Percentiles rank a stretch among this genome's conserved stretches.
These are phyloP conservation scores for Leucoma salicis DNA, from an alignment of 2,888 invertebrate genomes.

Conservation along the genomic window DNA sequence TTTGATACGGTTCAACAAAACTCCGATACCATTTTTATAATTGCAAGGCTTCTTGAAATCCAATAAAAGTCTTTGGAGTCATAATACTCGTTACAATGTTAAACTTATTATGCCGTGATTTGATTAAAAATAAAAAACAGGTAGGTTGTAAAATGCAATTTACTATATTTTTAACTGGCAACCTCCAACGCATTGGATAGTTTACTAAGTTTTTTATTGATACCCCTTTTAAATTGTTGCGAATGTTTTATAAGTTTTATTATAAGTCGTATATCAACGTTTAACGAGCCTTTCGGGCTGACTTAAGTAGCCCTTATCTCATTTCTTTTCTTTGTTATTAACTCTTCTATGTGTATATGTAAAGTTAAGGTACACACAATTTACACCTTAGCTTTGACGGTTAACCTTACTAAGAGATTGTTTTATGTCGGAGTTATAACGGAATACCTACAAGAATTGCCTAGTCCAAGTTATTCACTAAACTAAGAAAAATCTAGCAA, in stretches of 20 bases:
- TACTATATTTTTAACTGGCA: constrained; percentile 64
- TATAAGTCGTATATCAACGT: constrained; percentile 75
- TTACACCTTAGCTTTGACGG: no score
- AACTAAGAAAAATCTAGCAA: no score
- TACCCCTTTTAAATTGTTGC: constrained; percentile 77
- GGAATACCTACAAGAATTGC: no score
- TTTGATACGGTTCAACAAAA: background rate
- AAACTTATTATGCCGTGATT: constrained; percentile 45
- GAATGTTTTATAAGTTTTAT: constrained; percentile 77
- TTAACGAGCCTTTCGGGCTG: constrained; percentile 68
- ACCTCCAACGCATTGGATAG: constrained; percentile 62
- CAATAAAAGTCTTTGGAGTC: constrained; percentile 12
- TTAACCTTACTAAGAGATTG: no score
- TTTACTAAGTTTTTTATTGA: constrained; percentile 72
- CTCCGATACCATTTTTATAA: constrained; percentile 1
- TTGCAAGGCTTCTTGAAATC: constrained; percentile 6
- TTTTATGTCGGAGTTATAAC: no score
- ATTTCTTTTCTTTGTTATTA: constrained; percentile 62
- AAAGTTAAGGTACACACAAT: constrained; percentile 16
- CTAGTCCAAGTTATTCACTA: no score
- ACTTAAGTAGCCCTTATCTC: constrained; percentile 74
- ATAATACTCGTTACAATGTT: constrained; percentile 42
- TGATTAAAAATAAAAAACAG: constrained; percentile 63
- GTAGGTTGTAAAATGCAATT: constrained; percentile 66
- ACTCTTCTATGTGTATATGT: constrained; percentile 37